Percentiles rank a stretch among this genome's conserved stretches.
Conservation (phyloP, 2,797 vertebrate species). For the Clangula hyemalis region DNA sequence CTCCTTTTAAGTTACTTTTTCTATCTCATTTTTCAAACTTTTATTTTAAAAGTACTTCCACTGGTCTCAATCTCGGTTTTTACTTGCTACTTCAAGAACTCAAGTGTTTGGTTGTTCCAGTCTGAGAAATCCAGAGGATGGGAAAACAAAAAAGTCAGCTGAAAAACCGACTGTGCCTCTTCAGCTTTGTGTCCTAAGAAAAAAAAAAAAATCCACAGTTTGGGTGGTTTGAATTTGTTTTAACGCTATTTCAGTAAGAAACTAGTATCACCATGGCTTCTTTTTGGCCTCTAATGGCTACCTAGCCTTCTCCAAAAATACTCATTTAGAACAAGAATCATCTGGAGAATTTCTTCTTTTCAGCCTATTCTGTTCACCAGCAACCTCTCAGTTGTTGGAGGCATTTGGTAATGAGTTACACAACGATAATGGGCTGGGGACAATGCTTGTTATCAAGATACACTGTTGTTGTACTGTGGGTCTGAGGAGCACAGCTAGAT, state of each 20-base stretch:
- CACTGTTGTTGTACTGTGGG: neutral
- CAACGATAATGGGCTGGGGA: neutral
- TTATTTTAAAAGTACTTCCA: neutral
- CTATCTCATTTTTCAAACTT: neutral
- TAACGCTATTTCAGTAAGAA: neutral
- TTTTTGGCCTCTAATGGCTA: neutral
- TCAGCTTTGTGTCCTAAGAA: neutral
- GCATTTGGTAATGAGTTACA: neutral
- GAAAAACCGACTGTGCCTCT: neutral
- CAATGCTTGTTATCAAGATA: neutral
- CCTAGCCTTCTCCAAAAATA: neutral
- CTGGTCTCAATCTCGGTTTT: neutral
- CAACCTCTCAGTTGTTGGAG: neutral
- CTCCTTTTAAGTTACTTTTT: neutral
- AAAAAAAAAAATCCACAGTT: neutral
- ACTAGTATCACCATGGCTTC: neutral
- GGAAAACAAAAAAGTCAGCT: neutral
- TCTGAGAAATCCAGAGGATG: neutral
- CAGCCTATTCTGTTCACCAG: neutral
- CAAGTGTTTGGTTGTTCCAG: neutral
- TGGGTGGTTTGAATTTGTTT: neutral
- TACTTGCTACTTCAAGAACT: neutral
- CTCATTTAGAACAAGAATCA: neutral
- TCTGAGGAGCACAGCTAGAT: neutral
- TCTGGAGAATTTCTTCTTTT: neutral